Percentiles rank a stretch among this genome's conserved stretches.
These are phyloP conservation scores for Heliconius ethilla DNA, from an alignment of 2,888 invertebrate genomes.

Conservation along the genomic window DNA sequence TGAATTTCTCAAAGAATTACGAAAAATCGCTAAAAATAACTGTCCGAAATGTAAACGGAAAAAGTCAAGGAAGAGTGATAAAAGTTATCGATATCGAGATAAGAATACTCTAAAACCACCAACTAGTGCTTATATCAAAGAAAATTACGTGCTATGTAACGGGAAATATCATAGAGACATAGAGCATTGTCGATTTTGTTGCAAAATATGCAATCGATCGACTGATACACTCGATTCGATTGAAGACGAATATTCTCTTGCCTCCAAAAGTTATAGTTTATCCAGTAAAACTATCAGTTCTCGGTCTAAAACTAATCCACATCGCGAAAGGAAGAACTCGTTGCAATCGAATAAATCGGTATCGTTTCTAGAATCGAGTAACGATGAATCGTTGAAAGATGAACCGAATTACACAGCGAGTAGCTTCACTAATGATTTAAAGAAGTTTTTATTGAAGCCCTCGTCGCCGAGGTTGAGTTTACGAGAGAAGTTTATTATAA, in stretches of 20 bases:
- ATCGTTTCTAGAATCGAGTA: constrained; percentile 74
- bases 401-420: constrained; percentile 79
- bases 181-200: constrained; percentile 72
- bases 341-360: constrained; percentile 77
- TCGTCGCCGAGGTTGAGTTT: constrained; percentile 72
- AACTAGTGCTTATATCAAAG: constrained; percentile 49
- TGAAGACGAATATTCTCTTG: constrained; percentile 71
- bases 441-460: constrained; percentile 74
- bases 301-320: constrained; percentile 55
- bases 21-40: constrained; percentile 71
- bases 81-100: constrained; percentile 47
- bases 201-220: constrained; percentile 67
- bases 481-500: constrained; percentile 75
- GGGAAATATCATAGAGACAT: constrained; percentile 69
- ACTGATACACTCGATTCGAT: constrained; percentile 71
- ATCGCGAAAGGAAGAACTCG: constrained; percentile 69
- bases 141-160: constrained; percentile 66
- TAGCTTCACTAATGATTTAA: constrained; percentile 78
- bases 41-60: constrained; percentile 70
- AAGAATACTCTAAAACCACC: constrained; percentile 51
- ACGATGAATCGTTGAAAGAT: constrained; percentile 69
- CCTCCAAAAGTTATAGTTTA: constrained; percentile 67
- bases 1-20: constrained; percentile 74
- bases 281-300: constrained; percentile 51
- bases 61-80: constrained; percentile 49